Conservation (phyloP, 1,140 invertebrate species). For the Nebria ingens region DNA sequence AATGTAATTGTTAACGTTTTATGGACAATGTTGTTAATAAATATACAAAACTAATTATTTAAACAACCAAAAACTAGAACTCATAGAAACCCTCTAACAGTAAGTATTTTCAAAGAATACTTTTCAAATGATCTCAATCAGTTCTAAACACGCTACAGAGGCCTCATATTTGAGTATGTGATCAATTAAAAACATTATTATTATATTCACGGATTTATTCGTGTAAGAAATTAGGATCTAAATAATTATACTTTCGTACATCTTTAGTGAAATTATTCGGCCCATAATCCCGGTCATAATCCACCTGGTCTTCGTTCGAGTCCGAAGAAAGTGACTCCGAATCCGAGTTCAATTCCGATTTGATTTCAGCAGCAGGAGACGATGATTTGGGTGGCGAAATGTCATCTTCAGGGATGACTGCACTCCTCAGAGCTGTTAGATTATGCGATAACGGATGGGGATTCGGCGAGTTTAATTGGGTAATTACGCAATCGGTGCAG, state of each 20-base stretch:
- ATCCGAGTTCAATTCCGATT: neutral
- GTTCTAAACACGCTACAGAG: no score
- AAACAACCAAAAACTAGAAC: no score
- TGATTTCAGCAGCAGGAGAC: neutral
- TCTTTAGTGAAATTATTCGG: conserved; percentile 13
- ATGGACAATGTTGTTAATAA: no score
- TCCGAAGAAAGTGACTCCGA: neutral
- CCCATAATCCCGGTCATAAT: conserved; percentile 19
- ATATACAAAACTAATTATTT: no score
- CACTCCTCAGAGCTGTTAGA: conserved; percentile 17
- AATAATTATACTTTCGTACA: conserved; percentile 18
- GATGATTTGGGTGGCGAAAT: neutral
- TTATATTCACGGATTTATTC: conserved; percentile 10
- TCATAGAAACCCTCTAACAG: no score
- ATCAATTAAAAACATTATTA: neutral
- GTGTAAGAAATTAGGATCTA: conserved; percentile 24
- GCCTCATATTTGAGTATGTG: no score
- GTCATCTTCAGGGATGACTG: neutral
- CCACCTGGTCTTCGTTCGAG: neutral
- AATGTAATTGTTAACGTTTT: no score
- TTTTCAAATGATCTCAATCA: no score
- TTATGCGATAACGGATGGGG: conserved; percentile 29
- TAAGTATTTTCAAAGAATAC: no score
- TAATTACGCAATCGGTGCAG: conserved; percentile 34
- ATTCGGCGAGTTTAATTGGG: conserved; percentile 31